These are phyloP conservation scores for Zhengitettix transpicula DNA, from an alignment of 2,888 invertebrate species.

Conservation along the genomic window DNA sequence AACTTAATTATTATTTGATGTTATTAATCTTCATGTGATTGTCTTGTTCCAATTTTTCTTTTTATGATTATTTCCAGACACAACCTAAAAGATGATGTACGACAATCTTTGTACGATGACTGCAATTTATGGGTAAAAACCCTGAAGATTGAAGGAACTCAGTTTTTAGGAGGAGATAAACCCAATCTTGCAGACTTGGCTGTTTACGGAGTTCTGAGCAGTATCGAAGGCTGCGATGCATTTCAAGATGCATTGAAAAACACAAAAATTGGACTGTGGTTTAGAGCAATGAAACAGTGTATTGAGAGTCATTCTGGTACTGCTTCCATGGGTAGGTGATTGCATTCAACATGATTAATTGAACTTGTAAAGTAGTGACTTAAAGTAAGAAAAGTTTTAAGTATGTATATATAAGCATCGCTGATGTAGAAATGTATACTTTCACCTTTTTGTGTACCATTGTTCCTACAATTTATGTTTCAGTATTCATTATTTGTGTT, in stretches of 20 bases:
- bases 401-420: too few relatives aligned
- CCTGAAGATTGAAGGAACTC: conserved; percentile 46
- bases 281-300: conserved; percentile 48
- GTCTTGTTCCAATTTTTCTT: background rate
- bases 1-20: background rate
- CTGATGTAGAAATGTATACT: too few relatives aligned
- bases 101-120: conserved; percentile 78
- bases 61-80: conserved; percentile 39
- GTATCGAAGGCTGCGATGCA: conserved; percentile 84
- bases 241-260: conserved; percentile 63
- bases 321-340: background rate
- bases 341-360: background rate
- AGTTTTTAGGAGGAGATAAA: conserved; percentile 68
- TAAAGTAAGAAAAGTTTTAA: too few relatives aligned
- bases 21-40: background rate
- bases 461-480: too few relatives aligned
- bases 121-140: conserved; percentile 63
- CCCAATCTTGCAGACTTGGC: conserved; percentile 89
- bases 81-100: conserved; percentile 70
- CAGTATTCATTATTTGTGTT: too few relatives aligned
- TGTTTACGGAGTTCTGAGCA: conserved; percentile 76
- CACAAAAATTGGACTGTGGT: conserved; percentile 67
- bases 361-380: background rate
- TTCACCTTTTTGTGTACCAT: too few relatives aligned
- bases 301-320: conserved; percentile 41